These are phyloP conservation scores for Lutraria rhynchaena DNA, from an alignment of 1,140 invertebrate genomes.

Conservation along the genomic window DNA sequence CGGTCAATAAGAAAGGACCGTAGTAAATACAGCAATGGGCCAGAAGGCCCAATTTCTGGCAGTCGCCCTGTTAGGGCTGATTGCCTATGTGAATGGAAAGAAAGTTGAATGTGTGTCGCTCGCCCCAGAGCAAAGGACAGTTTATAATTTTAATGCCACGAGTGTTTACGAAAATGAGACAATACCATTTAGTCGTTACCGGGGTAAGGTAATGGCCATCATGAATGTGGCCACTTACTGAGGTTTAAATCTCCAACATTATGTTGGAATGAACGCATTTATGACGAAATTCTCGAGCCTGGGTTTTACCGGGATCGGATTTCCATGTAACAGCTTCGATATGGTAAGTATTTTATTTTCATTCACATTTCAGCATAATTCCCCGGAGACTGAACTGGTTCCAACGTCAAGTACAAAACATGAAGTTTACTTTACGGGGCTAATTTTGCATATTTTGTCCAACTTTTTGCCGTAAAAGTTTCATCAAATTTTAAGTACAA, in stretches of 20 bases:
- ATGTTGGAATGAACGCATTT: slow-evolving; percentile 81
- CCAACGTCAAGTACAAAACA: no score
- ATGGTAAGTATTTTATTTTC: slow-evolving; percentile 70
- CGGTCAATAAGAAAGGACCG: not conserved
- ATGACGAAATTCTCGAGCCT: slow-evolving; percentile 71
- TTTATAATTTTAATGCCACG: slow-evolving; percentile 70
- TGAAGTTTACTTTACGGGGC: no score
- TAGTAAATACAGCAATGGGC: not conserved
- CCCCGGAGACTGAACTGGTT: not conserved
- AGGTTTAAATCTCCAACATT: slow-evolving; percentile 79
- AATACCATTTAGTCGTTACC: slow-evolving; percentile 78
- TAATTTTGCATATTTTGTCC: no score
- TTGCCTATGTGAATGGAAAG: slow-evolving; percentile 13
- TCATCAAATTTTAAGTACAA: no score
- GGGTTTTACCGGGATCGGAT: slow-evolving; percentile 83
- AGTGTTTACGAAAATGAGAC: slow-evolving; percentile 68
- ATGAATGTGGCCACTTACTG: slow-evolving; percentile 85
- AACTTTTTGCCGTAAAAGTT: no score
- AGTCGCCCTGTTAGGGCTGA: slow-evolving; percentile 43
- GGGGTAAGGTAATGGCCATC: slow-evolving; percentile 80
- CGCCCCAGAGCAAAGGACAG: slow-evolving; percentile 49
- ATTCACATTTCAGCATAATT: not conserved
- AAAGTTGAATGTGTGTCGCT: slow-evolving; percentile 62
- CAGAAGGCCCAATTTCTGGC: slow-evolving; percentile 11
- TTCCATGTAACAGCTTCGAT: slow-evolving; percentile 85